Evolutionary conservation across 2,888 invertebrate genomes (phyloP).

Genomic region (Andrena minutula): DNA sequence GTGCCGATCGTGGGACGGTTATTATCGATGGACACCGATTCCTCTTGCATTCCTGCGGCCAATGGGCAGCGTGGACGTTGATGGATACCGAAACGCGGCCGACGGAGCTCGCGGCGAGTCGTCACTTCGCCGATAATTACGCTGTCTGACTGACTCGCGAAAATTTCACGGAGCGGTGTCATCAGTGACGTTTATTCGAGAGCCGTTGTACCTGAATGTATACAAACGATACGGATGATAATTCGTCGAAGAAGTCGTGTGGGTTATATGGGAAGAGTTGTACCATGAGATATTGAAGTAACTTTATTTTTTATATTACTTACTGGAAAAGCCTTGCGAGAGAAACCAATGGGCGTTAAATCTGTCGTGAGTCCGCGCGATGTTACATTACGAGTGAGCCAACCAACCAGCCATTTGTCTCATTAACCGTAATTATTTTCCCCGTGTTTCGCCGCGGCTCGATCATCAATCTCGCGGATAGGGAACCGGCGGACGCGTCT

Average conservation of each 20-base stretch:
- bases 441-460: conserved; percentile 30
- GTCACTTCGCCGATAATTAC: conserved; percentile 48
- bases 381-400: conserved; percentile 28
- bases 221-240: too few species aligned
- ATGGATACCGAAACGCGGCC: conserved; percentile 61
- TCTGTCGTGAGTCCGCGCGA: conserved; percentile 10
- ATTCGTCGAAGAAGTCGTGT: too few species aligned
- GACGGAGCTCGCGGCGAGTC: conserved; percentile 51
- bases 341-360: conserved; percentile 31
- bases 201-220: neutral
- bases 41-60: conserved; percentile 64
- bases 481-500: conserved; percentile 18
- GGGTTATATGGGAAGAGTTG: too few species aligned
- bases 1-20: conserved; percentile 71
- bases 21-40: conserved; percentile 73
- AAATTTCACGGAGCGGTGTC: neutral
- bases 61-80: conserved; percentile 63
- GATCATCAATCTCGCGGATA: conserved; percentile 51
- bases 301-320: too few species aligned
- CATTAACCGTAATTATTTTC: conserved; percentile 61
- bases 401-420: conserved; percentile 52
- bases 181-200: neutral
- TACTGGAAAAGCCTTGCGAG: neutral
- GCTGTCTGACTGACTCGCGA: neutral
- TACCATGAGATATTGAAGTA: too few species aligned